These are phyloP conservation scores for Macrochelys suwanniensis DNA, from an alignment of 2,797 vertebrate species.

Conservation along the genomic window DNA sequence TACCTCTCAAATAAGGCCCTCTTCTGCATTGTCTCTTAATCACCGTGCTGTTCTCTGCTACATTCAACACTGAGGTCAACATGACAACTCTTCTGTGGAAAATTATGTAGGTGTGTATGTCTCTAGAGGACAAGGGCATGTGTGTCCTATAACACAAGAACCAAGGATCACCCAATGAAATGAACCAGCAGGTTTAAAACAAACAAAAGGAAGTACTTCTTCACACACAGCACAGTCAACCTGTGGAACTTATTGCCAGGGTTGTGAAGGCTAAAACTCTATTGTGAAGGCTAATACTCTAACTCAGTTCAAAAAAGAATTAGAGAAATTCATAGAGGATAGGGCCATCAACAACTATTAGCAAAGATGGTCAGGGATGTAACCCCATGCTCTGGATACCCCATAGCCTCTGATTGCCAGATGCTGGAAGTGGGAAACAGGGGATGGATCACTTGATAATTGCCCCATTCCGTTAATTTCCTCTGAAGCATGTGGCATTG, in stretches of 20 bases:
- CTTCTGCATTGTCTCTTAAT: background rate
- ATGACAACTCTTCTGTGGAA: background rate
- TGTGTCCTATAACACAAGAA: background rate
- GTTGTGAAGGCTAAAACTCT: background rate
- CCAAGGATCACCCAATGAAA: background rate
- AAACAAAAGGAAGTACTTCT: too few relatives aligned
- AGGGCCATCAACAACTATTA: background rate
- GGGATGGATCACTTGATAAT: background rate
- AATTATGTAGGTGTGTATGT: rapidly evolving
- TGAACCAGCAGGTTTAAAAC: background rate
- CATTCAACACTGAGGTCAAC: background rate
- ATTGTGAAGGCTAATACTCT: background rate
- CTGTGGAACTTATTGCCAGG: background rate
- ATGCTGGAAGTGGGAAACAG: background rate
- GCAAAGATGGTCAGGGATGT: background rate
- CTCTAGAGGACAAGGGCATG: rapidly evolving
- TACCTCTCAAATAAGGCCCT: background rate
- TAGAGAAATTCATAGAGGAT: background rate
- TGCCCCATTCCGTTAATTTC: background rate
- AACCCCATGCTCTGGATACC: background rate
- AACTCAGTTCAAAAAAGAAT: background rate
- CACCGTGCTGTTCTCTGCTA: background rate
- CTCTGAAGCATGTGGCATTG: background rate
- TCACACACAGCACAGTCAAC: too few relatives aligned
- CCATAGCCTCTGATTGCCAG: background rate